Base-by-base conservation (phyloP, 2,797 vertebrate species). In the Echiichthys vipera region DNA sequence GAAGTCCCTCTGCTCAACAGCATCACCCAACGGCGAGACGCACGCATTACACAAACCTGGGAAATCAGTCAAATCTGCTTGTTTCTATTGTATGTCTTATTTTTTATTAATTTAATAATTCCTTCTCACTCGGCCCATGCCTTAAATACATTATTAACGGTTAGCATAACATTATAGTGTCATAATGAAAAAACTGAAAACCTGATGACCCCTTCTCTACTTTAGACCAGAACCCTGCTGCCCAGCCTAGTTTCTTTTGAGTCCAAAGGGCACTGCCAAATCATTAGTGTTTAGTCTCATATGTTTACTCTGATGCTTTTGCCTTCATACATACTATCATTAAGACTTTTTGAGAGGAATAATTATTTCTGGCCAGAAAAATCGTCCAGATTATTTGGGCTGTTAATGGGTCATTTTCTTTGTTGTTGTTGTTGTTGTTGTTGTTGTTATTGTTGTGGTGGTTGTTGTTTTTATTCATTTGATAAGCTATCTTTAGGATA, bases 251-350 rank as follows among this genome's bases (percentile, higher is more conserved):
- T 6, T 55, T 7, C n/a, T 2, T 17, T 30, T 53, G 45, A 67
- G 74, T 83, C 58, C 70, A 85, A 80, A 77, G 80, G 34, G 25
- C 67, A 27, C 15, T 15, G 40, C 24, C 17, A 70, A 54, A 54
- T 77, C 63, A 69, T 40, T 20, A 73, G 11, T 57, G 34, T 18
- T 36, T 17, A 24, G 18, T 12, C 13, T 17, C 13, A 4, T 30
- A 25, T 42, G 3, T 22, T 13, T 30, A 27, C 5, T 46, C 3
- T 30, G 27, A 39, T 15, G 15, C 12, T 1, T 43, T 37, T 27
- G 15, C 7, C 42, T 22, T n/a, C 30, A 51, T 34, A 6, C 14
- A 39, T 1, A 24, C 17, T 42, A 43, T 22, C 10, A 50, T 7
- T 58, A 2, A 37, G 24, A 34, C 15, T 0, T 42, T n/a, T 10